A percentile compares a stretch with the other conserved stretches of the same genome.
These are phyloP conservation scores for Cephus spinipes DNA, from an alignment of 2,888 invertebrate genomes.

Conservation along the genomic window DNA sequence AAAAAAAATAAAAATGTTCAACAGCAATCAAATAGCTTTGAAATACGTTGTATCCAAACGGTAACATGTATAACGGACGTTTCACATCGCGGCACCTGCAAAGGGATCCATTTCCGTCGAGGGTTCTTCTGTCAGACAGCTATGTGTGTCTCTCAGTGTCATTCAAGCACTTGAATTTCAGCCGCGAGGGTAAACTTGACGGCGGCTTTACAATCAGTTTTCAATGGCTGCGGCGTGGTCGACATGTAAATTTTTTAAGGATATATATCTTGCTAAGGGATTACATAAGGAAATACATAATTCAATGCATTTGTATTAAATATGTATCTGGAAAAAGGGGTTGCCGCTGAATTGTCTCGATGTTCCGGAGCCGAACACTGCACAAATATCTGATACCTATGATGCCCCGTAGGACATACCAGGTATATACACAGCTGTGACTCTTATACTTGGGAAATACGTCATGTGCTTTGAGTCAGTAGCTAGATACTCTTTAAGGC, in stretches of 20 bases:
- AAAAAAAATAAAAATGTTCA: background rate
- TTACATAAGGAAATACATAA: constrained; percentile 28
- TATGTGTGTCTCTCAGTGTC: background rate
- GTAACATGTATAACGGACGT: background rate
- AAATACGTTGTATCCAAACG: background rate
- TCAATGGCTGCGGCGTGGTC: constrained; percentile 25
- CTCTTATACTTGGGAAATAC: background rate
- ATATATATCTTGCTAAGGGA: constrained; percentile 34
- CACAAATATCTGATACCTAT: background rate
- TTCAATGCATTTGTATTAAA: background rate
- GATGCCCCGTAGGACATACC: background rate
- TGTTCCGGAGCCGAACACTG: background rate
- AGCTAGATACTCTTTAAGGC: background rate
- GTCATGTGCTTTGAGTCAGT: background rate
- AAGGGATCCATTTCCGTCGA: background rate
- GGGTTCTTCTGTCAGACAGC: background rate
- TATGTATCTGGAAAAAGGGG: background rate
- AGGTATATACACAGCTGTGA: background rate
- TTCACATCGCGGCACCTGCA: background rate
- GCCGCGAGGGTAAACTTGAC: constrained; percentile 24
- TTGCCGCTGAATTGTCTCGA: background rate
- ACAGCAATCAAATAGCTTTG: background rate
- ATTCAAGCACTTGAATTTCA: constrained; percentile 47
- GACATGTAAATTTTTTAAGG: constrained; percentile 42
- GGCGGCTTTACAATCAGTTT: constrained; percentile 28